Evolutionary conservation across 1,140 invertebrate genomes (phyloP), one percentile per base, ranked within the genome.

Genomic region (Heterodera carotae): DNA sequence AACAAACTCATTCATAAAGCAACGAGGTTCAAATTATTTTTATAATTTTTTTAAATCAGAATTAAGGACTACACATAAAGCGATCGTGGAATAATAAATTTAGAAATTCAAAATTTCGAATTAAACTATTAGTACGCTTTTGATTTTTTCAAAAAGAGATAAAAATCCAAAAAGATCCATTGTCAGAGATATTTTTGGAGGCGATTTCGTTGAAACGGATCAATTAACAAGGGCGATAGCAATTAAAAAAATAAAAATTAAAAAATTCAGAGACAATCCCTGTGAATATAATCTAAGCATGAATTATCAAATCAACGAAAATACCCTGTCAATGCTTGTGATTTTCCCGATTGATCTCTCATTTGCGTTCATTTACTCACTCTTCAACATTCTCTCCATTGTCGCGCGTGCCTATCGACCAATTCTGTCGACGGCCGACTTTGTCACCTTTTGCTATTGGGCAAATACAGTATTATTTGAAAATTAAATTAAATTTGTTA

Each of bases 251-350:
- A n/a, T n/a, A n/a, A n/a, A n/a, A 62, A 2, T 29, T 62, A 62
- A 62, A 62, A 62, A 1, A 62, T 25, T 66, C 4, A 66, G 62
- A 66, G 27, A 66, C 25, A 66, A 29, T 25, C 33, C 0, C 0
- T 27, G 3, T 10, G 33, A n/a, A 10, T 66, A 66, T 25, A 66
- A 34, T 4, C 33, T 66, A 27, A 66, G 62, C 62, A 6, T 29
- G 27, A 66, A 66, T 25, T 66, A 66, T 34, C 62, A 66, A 22
- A 31, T 66, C 27, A 66, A 66, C 27, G 62, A 66, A 22, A 66
- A 66, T 22, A 34, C 62, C 7, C 4, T 27, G 5, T 8, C 62
- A 34, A 66, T 66, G 62, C 62, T 29, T 66, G 27, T 66, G 10
- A 66, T 66, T 27, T 34, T 66, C 22, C 62, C 62, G 62, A 12